Base-by-base conservation (phyloP, 2,888 invertebrate genomes). In the Leptothorax acervorum region DNA sequence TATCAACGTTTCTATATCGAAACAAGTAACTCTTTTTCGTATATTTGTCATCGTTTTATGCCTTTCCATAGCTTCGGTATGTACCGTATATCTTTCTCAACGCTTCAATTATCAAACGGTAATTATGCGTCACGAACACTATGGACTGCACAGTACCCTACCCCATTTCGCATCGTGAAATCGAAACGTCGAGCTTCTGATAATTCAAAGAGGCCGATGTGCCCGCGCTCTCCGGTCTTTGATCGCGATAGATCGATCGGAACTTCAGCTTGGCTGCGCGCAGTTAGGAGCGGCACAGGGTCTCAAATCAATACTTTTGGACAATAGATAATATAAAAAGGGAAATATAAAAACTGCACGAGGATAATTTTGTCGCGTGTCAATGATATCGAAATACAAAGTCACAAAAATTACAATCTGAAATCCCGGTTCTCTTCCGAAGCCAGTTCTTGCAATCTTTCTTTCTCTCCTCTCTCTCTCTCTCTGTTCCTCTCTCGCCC, bases 61-160 rank as follows among this genome's bases (percentile, higher is more conserved):
- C 60, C 51, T 71, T 48, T 60, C 23, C 23, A 23, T 23, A 51
- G 39, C 6, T 18, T 18, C 12, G n/a, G 18, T 51, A 23, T 48
- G 23, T 35, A 9, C 18, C 15, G 15, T 31, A n/a, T 42, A 78
- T 9, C 68, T 23, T 60, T 39, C 60, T 73, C 71, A 48, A 71
- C 18, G 71, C 57, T 81, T 73, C 48, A 71, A 79, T 79, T 79
- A 79, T 62, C 71, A 81, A 81, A 81, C 48, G 39, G 48, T 81
- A 81, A 81, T 81, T 81, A 81, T 81, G 73, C 79, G 71, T 81
- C 79, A 81, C 18, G 39, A 81, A 45, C 79, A 81, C 73, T 71
- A 60, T 48, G 39, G 39, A 39, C 65, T 28, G 42, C 39, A 55
- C 71, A 15, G 9, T 68, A 45, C 15, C 42, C 42, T 73, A 48